Evolutionary conservation across 2,113 vertebrate species (phyloP).

Genomic region (Neofelis nebulosa): DNA sequence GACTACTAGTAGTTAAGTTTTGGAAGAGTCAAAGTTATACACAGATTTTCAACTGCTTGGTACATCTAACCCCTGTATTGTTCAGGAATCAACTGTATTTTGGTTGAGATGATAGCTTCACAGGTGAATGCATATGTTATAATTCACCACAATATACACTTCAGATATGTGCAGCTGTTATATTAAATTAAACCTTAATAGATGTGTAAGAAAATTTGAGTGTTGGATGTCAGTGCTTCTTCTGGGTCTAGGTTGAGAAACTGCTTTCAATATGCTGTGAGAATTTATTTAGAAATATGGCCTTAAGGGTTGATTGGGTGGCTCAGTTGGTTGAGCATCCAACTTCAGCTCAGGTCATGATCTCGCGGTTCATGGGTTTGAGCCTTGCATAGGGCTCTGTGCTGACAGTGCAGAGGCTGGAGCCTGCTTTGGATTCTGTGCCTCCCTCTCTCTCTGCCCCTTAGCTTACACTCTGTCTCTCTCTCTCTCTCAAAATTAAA

Average conservation of each 20-base stretch:
- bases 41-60: neutral
- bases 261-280: neutral
- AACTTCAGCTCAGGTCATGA: no score
- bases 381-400: no score
- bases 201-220: neutral
- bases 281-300: neutral
- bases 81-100: neutral
- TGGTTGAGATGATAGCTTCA: neutral
- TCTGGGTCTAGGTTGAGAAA: neutral
- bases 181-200: neutral
- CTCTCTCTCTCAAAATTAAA: no score
- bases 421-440: no score
- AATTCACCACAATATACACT: neutral
- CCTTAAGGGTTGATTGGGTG: neutral
- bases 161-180: neutral
- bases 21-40: neutral
- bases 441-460: no score
- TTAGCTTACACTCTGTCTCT: no score
- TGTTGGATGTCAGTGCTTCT: neutral
- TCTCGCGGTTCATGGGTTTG: no score
- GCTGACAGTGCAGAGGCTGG: no score
- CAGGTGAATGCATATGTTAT: neutral
- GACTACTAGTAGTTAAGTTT: neutral
- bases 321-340: no score
- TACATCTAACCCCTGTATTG: neutral